These are phyloP conservation scores for Neuroterus valhalla DNA, from an alignment of 1,140 invertebrate genomes.

Conservation along the genomic window DNA sequence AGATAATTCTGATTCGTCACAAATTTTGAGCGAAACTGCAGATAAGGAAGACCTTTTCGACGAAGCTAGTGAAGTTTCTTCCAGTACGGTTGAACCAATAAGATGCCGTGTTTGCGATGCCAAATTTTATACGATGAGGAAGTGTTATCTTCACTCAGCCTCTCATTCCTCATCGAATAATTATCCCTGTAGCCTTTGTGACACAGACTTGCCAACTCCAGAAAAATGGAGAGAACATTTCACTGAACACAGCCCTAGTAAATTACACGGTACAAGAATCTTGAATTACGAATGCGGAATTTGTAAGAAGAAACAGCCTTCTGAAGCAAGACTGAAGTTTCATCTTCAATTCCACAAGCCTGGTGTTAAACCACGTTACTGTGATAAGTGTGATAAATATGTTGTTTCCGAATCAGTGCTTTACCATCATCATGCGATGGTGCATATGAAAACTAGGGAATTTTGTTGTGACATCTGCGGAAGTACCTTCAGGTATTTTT, in stretches of 20 bases:
- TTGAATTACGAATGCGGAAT: background rate
- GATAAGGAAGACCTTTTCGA: background rate
- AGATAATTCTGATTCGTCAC: too few relatives aligned
- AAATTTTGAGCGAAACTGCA: background rate
- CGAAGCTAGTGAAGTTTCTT: background rate
- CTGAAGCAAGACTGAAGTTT: slow-evolving; percentile 23
- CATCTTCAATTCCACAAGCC: slow-evolving; percentile 29
- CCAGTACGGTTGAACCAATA: background rate
- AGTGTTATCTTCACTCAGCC: background rate
- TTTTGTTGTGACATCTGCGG: background rate
- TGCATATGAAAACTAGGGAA: slow-evolving; percentile 23
- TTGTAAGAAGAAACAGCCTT: slow-evolving; percentile 30
- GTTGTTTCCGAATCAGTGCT: slow-evolving; percentile 29
- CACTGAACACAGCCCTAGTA: background rate
- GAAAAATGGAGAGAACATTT: slow-evolving; percentile 15
- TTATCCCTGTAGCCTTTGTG: background rate
- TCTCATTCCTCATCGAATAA: background rate
- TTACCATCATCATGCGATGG: slow-evolving; percentile 12
- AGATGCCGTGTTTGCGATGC: background rate
- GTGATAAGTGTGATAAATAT: slow-evolving; percentile 34
- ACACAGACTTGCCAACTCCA: background rate
- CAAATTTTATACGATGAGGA: background rate
- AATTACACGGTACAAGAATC: background rate
- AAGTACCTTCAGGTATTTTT: background rate
- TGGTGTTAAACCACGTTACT: slow-evolving; percentile 7